Base-by-base conservation (phyloP, 2,113 vertebrate genomes). In the Illadopsis cleaveri region DNA sequence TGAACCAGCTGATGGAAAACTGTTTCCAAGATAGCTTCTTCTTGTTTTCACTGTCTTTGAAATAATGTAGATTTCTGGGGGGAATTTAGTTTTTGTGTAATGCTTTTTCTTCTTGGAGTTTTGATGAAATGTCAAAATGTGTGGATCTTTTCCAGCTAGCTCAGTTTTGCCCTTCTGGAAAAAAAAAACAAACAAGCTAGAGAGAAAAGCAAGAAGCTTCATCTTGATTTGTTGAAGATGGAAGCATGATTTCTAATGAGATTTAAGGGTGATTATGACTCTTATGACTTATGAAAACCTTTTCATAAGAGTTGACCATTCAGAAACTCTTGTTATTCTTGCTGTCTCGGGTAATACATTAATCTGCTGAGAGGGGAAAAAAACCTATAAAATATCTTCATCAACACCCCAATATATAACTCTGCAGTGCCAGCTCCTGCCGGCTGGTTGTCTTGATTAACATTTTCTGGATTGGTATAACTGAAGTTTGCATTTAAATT, bases 401-500 rank as follows among this genome's bases (percentile, higher is more conserved):
- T 62, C 10, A 14, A 21, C 3, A 4, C 16, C 28, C 24, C 51
- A 25, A 8, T 69, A 31, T 37, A 25, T 71, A 78, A 35, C 27
- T 62, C 24, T 69, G 37, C 33, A 50, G 68, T 73, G 76, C 66
- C 54, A 60, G 60, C 53, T 93, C 61, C 35, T 88, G 51, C 69
- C 90, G 27, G 6, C 56, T 93, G 27, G 3, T 89, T 89, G 50
- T 83, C 54, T 78, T 82, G 44, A 68, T 90, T 91, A 89, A 79
- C 50, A 53, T 89, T 90, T 87, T 82, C 62, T 87, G 71, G 33
- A 62, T 84, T 86, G 35, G 5, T 84, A 22, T 70, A 57, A 54
- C 31, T 77, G 62, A 87, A 77, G 72, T 64, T 93, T 96, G 66
- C 84, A 64, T 95, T 64, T 73, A 96, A 89, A 95, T 96, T 75